Conservation (phyloP, 1,140 invertebrate genomes). For the Calliphora vicina region DNA sequence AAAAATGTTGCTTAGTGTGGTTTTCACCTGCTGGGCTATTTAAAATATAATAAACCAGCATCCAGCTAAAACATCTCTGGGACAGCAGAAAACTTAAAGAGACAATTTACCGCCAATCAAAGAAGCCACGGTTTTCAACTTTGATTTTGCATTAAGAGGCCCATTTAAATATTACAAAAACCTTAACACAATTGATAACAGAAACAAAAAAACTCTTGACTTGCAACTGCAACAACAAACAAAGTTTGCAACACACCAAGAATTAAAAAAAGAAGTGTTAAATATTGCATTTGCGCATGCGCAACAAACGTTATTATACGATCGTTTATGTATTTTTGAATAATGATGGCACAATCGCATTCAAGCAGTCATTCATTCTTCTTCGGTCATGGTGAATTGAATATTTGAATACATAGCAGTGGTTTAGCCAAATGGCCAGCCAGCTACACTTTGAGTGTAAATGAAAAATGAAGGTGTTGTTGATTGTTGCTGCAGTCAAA, state of each 20-base stretch:
- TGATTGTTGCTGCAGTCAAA: not conserved
- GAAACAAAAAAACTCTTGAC: not conserved
- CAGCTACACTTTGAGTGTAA: not conserved
- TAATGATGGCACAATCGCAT: not conserved
- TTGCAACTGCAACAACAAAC: not conserved
- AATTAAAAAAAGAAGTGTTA: not conserved
- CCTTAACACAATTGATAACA: not conserved
- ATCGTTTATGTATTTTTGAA: not conserved
- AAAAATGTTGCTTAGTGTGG: not conserved
- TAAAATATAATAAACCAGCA: not conserved
- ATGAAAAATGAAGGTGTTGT: constrained; percentile 11
- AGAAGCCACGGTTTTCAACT: not conserved
- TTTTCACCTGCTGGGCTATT: not conserved
- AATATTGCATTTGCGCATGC: not conserved
- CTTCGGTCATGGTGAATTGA: not conserved
- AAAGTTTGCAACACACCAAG: not conserved
- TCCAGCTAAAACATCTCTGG: not conserved
- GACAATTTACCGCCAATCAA: not conserved
- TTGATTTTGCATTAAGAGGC: constrained; percentile 10
- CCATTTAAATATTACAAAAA: constrained; percentile 27
- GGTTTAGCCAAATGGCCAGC: not conserved
- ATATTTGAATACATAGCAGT: not conserved
- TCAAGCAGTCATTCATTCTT: not conserved
- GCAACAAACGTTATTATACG: not conserved
- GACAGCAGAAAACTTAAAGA: not conserved